Evolutionary conservation across 2,888 invertebrate species (phyloP).

Genomic region (Panopea generosa): DNA sequence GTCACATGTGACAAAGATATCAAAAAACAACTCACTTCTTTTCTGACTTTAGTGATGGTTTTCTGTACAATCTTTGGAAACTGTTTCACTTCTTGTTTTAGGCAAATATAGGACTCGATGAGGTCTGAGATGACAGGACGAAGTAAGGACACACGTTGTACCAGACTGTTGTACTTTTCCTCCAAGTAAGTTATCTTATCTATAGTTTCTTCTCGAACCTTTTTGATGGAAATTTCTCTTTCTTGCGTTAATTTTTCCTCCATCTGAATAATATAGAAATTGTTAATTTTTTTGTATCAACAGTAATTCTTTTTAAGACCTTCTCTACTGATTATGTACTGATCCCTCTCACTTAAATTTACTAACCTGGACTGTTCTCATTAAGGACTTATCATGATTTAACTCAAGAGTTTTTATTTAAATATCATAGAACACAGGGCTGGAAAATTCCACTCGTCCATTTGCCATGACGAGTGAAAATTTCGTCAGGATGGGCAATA

Average conservation of each 20-base stretch:
- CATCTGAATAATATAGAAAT: slow-evolving; percentile 18
- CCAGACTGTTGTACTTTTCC: slow-evolving; percentile 55
- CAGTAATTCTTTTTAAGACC: too few relatives aligned
- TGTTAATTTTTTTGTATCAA: background rate
- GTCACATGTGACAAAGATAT: too few relatives aligned
- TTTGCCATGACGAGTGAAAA: too few relatives aligned
- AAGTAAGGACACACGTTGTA: slow-evolving; percentile 48
- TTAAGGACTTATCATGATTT: too few relatives aligned
- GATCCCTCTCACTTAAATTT: too few relatives aligned
- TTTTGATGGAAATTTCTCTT: slow-evolving; percentile 57
- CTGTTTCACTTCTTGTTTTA: slow-evolving; percentile 69
- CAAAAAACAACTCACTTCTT: slow-evolving; percentile 72
- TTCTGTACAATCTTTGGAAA: slow-evolving; percentile 70
- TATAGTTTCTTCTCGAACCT: slow-evolving; percentile 38
- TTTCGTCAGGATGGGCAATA: too few relatives aligned
- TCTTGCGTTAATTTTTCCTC: slow-evolving; percentile 30
- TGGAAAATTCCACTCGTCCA: too few relatives aligned
- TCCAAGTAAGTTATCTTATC: slow-evolving; percentile 56
- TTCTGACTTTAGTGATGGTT: slow-evolving; percentile 64
- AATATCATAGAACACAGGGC: too few relatives aligned
- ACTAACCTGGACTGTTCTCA: too few relatives aligned
- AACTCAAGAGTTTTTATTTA: too few relatives aligned
- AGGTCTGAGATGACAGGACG: slow-evolving; percentile 67
- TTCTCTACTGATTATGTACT: too few relatives aligned
- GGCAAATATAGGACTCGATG: slow-evolving; percentile 65